These are phyloP conservation scores for Orius insidiosus DNA, from an alignment of 1,140 invertebrate genomes.

Conservation along the genomic window DNA sequence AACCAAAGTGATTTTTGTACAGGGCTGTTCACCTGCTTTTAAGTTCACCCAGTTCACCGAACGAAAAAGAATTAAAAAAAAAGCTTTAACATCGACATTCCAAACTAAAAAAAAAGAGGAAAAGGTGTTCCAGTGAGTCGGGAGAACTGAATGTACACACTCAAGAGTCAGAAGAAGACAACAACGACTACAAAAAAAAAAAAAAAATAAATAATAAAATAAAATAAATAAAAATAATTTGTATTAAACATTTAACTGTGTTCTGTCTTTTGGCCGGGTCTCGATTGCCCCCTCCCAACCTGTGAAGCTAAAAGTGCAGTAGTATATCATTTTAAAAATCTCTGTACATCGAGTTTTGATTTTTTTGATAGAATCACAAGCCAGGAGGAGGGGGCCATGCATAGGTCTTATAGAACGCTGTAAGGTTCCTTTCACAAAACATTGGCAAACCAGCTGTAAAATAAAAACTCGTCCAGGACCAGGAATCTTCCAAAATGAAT, in stretches of 20 bases:
- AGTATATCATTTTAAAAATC: too few relatives aligned
- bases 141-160: slow-evolving; percentile 1
- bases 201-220: too few relatives aligned
- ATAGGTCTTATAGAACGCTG: slow-evolving; percentile 12
- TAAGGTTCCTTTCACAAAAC: slow-evolving; percentile 15
- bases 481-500: too few relatives aligned
- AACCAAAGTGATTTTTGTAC: too few relatives aligned
- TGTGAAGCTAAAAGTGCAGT: too few relatives aligned
- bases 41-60: too few relatives aligned
- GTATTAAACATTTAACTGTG: slow-evolving; percentile 1
- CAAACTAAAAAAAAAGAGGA: too few relatives aligned
- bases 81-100: too few relatives aligned
- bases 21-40: too few relatives aligned
- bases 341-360: too few relatives aligned
- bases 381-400: slow-evolving; percentile 2
- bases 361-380: too few relatives aligned
- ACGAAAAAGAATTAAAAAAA: too few relatives aligned
- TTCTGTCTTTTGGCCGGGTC: not conserved
- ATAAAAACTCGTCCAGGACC: not conserved
- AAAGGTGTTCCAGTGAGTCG: slow-evolving; percentile 6
- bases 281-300: not conserved
- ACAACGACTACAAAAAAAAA: slow-evolving; percentile 9
- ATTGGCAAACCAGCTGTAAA: slow-evolving; percentile 8
- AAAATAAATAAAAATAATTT: slow-evolving; percentile 1
- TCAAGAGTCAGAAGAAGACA: slow-evolving; percentile 6